Evolutionary conservation across 2,888 invertebrate genomes (phyloP).

Genomic region (Megaustenia siamemsis): DNA sequence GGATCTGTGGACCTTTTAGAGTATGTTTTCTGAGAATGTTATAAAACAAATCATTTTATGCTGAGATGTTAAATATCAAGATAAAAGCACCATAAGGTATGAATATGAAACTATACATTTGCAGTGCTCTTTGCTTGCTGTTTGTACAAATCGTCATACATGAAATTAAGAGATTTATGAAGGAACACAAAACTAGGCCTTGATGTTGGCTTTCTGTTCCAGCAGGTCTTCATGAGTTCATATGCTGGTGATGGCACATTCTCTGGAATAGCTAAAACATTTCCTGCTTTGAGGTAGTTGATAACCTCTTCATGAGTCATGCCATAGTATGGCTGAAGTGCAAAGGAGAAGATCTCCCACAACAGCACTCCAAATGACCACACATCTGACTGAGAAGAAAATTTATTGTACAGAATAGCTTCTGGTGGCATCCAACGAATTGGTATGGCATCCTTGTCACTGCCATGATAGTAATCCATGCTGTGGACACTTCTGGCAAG

Average conservation of each 20-base stretch:
- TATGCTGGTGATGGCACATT: conserved; percentile 90
- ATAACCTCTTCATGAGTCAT: conserved; percentile 98
- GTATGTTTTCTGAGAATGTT: neutral
- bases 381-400: conserved; percentile 96
- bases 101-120: conserved; percentile 10
- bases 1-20: conserved; percentile 3
- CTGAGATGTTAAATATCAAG: too few relatives aligned
- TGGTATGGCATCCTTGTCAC: conserved; percentile 87
- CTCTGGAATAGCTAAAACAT: conserved; percentile 93
- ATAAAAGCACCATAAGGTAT: neutral
- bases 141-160: conserved; percentile 76
- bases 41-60: neutral
- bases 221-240: conserved; percentile 95
- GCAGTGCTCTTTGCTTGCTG: neutral
- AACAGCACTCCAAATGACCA: conserved; percentile 98
- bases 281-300: conserved; percentile 94
- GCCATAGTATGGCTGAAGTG: conserved; percentile 96
- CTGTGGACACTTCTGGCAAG: conserved; percentile 94
- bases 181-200: conserved; percentile 87
- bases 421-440: conserved; percentile 99
- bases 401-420: conserved; percentile 96
- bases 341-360: conserved; percentile 98
- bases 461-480: conserved; percentile 94
- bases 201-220: conserved; percentile 91
- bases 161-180: conserved; percentile 83